These are phyloP conservation scores for Holacanthella duospinosa DNA, from an alignment of 2,888 invertebrate genomes.

Conservation along the genomic window DNA sequence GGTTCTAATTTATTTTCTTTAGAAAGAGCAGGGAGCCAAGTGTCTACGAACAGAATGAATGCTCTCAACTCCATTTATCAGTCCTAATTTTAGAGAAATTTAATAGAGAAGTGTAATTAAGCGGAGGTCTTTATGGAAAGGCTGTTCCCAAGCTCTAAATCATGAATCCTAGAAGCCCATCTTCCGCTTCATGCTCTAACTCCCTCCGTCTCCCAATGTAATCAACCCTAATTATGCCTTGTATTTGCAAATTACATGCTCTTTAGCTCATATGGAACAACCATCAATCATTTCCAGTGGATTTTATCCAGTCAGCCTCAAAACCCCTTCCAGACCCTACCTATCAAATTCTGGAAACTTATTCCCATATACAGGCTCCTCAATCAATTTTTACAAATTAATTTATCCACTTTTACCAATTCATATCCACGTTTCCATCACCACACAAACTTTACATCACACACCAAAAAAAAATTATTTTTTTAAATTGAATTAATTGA, in stretches of 20 bases:
- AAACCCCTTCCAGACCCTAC: not conserved
- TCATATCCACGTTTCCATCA: no score
- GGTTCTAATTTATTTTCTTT: not conserved
- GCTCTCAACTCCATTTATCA: constrained; percentile 25
- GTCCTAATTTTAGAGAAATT: constrained; percentile 29
- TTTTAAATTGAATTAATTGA: no score
- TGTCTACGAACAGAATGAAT: not conserved
- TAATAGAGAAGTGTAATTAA: constrained; percentile 36
- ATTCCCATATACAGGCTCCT: no score
- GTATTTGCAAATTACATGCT: constrained; percentile 56
- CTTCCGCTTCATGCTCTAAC: constrained; percentile 7
- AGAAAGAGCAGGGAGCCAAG: not conserved
- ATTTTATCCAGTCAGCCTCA: not conserved
- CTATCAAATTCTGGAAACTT: no score
- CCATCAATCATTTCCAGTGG: constrained; percentile 30
- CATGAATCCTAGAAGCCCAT: constrained; percentile 14
- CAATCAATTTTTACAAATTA: no score
- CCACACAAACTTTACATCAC: no score
- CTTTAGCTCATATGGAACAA: constrained; percentile 47
- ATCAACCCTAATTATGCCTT: constrained; percentile 36
- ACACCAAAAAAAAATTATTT: no score
- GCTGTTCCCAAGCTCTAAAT: constrained; percentile 27
- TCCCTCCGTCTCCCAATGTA: constrained; percentile 14
- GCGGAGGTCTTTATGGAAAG: constrained; percentile 23
- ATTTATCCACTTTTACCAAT: no score